Conservation (phyloP, 2,113 vertebrate genomes). For the Chloroceryle aenea region DNA sequence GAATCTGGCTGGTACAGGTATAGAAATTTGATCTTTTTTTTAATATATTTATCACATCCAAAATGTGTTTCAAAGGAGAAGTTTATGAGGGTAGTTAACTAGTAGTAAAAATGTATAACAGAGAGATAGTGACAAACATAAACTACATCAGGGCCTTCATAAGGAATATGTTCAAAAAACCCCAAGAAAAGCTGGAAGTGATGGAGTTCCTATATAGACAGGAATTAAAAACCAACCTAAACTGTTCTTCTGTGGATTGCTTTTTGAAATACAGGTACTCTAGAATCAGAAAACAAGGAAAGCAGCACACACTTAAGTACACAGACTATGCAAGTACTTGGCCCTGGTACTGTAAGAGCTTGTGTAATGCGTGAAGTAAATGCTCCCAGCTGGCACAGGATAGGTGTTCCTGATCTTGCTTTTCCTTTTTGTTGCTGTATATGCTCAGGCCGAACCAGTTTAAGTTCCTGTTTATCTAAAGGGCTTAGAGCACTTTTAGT, state of each 20-base stretch:
- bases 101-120: background rate
- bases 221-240: background rate
- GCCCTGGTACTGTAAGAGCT: background rate
- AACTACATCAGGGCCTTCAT: background rate
- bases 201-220: background rate
- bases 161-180: background rate
- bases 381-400: background rate
- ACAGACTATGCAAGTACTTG: background rate
- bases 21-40: background rate
- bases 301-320: background rate
- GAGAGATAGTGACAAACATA: background rate
- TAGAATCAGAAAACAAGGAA: background rate
- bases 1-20: conserved; percentile 99
- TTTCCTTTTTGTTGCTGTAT: background rate
- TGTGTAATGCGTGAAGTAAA: background rate
- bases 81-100: background rate
- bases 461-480: background rate
- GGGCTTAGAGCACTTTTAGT: background rate
- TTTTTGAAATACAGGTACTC: background rate
- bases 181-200: background rate
- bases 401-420: background rate
- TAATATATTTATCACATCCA: background rate
- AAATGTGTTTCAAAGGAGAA: background rate
- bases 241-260: background rate
- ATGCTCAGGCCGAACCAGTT: background rate